Evolutionary conservation across 2,113 vertebrate species (phyloP).

Genomic region (Austrofundulus limnaeus): DNA sequence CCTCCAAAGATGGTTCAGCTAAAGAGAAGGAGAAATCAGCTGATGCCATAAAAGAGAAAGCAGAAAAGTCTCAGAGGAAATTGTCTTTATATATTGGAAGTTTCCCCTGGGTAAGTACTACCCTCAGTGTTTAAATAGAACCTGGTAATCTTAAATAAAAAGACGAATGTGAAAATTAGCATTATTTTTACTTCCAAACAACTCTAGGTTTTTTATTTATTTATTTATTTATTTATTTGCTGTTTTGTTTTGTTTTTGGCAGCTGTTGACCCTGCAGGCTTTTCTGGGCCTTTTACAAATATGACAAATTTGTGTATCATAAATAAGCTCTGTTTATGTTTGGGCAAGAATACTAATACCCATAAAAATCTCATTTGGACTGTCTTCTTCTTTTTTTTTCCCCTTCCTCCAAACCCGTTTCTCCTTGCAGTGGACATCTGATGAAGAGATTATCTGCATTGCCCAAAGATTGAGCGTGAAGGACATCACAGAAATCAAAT

Average conservation of each 20-base stretch:
- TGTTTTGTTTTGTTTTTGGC: too few relatives aligned
- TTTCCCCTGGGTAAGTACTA: slow-evolving; percentile 92
- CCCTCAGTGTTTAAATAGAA: background rate
- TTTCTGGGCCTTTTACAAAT: too few relatives aligned
- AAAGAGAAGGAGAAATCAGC: slow-evolving; percentile 77
- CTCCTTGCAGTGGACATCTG: slow-evolving; percentile 89
- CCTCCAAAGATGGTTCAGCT: slow-evolving; percentile 44
- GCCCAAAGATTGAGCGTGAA: slow-evolving; percentile 86
- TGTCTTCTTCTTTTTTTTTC: background rate
- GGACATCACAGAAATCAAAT: slow-evolving; percentile 89
- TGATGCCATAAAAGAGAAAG: slow-evolving; percentile 79
- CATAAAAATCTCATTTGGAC: background rate
- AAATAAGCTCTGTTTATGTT: background rate
- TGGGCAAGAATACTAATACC: background rate
- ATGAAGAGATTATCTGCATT: slow-evolving; percentile 85
- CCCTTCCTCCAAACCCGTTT: background rate
- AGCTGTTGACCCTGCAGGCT: too few relatives aligned
- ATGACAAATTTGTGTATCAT: too few relatives aligned
- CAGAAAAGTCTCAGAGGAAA: slow-evolving; percentile 72
- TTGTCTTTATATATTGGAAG: slow-evolving; percentile 89
- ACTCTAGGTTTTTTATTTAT: too few relatives aligned
- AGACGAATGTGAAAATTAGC: too few relatives aligned
- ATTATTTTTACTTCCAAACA: background rate
- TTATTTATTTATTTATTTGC: too few relatives aligned
- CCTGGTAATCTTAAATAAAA: background rate